Conservation (phyloP, 1,140 invertebrate genomes). For the Drosophila lowei region DNA sequence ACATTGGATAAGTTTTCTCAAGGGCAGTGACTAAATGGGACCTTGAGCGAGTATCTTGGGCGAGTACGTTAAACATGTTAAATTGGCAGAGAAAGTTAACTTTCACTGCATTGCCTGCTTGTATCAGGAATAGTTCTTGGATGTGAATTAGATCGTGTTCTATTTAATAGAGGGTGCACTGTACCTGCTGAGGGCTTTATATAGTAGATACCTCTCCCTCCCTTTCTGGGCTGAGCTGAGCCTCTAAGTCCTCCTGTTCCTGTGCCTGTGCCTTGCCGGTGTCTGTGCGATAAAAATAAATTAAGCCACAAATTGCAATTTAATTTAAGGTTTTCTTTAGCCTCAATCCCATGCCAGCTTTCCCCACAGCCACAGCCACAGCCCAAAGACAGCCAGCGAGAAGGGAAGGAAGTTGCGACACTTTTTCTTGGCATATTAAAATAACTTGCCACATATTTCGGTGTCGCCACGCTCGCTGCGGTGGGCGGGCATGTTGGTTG, state of each 20-base stretch:
- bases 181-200: not conserved
- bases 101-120: too few species aligned
- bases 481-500: conserved; percentile 20
- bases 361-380: conserved; percentile 14
- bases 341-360: conserved; percentile 26
- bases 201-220: not conserved
- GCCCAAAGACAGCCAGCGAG: not conserved
- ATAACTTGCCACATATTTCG: conserved; percentile 80
- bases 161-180: too few species aligned
- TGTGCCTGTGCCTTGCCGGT: conserved; percentile 31
- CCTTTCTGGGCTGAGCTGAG: conserved; percentile 26
- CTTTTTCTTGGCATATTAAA: conserved; percentile 73
- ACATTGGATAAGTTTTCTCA: too few species aligned
- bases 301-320: conserved; percentile 83
- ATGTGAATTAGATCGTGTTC: too few species aligned
- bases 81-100: too few species aligned
- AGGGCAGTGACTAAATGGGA: too few species aligned
- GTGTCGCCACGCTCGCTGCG: conserved; percentile 42
- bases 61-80: too few species aligned
- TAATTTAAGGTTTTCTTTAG: conserved; percentile 81
- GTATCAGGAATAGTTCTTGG: too few species aligned
- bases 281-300: conserved; percentile 77
- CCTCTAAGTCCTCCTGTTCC: conserved; percentile 62
- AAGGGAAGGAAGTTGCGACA: conserved; percentile 29
- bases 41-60: too few species aligned